A percentile compares a stretch with the other conserved stretches of the same genome.
phyloP scores from a whole-genome alignment of 2,797 vertebrate genomes.

The Natrix natrix region DNA sequence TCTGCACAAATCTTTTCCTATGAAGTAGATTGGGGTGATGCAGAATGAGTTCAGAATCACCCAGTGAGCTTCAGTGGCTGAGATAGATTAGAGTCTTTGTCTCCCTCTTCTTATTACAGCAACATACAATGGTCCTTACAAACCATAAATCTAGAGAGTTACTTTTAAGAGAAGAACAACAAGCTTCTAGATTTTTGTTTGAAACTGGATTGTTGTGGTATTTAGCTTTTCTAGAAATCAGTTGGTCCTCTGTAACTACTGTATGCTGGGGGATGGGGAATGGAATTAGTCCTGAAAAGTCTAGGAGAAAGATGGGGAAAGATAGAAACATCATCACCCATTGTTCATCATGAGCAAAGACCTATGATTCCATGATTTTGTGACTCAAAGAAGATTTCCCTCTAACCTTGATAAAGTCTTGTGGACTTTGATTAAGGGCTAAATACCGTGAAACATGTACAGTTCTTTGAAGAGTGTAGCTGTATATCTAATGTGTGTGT shows the following conservation, averaged over 20 bases:
- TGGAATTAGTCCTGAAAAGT: background rate
- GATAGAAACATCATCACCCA: background rate
- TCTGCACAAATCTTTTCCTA: background rate
- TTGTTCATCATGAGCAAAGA: background rate
- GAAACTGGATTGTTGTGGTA: background rate
- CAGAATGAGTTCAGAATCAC: background rate
- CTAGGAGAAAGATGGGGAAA: background rate
- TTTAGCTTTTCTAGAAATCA: background rate
- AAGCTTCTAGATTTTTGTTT: slow-evolving; percentile 11
- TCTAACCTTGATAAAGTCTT: background rate
- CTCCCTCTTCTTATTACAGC: background rate
- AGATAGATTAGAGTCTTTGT: background rate
- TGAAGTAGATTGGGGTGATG: background rate
- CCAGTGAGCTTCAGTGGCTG: background rate
- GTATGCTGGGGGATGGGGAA: background rate
- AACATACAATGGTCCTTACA: background rate
- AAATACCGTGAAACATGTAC: background rate
- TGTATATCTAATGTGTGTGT: background rate
- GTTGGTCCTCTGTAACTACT: background rate
- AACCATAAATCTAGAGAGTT: background rate
- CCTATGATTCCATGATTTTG: background rate
- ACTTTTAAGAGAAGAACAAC: background rate
- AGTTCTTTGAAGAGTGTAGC: background rate
- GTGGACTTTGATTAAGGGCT: background rate
- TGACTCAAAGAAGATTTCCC: background rate